phyloP scores from a whole-genome alignment of 2,888 invertebrate genomes.

The Drosophila mulleri region DNA sequence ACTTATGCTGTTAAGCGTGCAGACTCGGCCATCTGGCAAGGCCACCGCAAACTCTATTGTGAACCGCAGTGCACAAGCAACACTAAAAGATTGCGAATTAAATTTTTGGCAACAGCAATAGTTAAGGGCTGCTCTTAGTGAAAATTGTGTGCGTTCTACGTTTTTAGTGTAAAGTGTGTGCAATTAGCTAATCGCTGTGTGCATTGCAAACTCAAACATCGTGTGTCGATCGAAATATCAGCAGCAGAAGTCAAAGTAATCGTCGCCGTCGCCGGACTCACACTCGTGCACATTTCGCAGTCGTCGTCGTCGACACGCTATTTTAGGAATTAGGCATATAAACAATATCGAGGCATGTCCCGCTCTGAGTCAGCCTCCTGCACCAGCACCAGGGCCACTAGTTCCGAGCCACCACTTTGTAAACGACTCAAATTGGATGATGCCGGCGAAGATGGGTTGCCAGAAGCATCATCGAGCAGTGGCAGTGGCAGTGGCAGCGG shows the following conservation, averaged over 20 bases:
- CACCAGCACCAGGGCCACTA: conserved; percentile 85
- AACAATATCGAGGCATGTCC: conserved; percentile 88
- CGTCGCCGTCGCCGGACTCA: conserved; percentile 45
- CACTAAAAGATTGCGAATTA: conserved; percentile 54
- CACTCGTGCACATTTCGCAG: conserved; percentile 49
- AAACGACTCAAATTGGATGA: conserved; percentile 92
- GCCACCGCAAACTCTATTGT: conserved; percentile 33
- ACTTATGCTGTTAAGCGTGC: conserved; percentile 6
- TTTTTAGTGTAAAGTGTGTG: conserved; percentile 41
- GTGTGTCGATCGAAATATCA: conserved; percentile 43
- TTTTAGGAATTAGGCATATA: conserved; percentile 57
- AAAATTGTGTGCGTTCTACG: conserved; percentile 22
- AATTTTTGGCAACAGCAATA: conserved; percentile 47
- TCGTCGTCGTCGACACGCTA: conserved; percentile 54
- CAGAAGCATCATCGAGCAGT: conserved; percentile 49
- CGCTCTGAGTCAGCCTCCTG: conserved; percentile 93
- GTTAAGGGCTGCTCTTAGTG: conserved; percentile 25
- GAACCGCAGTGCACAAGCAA: conserved; percentile 40
- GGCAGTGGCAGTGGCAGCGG: too few species aligned
- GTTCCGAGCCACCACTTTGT: conserved; percentile 93
- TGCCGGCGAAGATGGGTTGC: conserved; percentile 45
- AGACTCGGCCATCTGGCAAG: conserved; percentile 28
- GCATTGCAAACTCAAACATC: conserved; percentile 25
- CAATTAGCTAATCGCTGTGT: conserved; percentile 19
- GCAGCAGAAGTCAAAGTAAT: background rate